A percentile compares a stretch with the other conserved stretches of the same genome.
Conservation (phyloP, 30 jellyfish, hydroid and myxozoan species). For the Hydractinia echinata region DNA sequence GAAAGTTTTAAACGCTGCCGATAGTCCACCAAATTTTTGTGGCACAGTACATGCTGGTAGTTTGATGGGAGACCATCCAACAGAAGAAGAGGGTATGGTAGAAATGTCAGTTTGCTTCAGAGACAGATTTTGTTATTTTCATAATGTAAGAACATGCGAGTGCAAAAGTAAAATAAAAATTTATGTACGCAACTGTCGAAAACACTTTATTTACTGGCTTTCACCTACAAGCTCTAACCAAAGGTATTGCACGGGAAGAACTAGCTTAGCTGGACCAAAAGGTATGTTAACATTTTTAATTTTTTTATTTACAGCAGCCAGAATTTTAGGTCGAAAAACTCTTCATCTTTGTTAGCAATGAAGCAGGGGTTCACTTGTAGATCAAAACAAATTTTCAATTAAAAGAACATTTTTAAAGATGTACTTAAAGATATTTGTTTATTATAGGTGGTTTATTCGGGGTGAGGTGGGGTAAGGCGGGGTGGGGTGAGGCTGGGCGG, state of each 20-base stretch:
- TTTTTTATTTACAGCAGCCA: too few relatives aligned
- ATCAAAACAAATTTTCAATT: too few relatives aligned
- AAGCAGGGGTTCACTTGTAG: too few relatives aligned
- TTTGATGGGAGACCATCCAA: slow-evolving; percentile 46
- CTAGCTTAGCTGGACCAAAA: slow-evolving; percentile 19
- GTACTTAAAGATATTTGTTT: too few relatives aligned
- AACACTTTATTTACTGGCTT: slow-evolving; percentile 42
- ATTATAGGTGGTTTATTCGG: too few relatives aligned
- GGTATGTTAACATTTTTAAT: neutral
- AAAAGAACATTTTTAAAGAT: too few relatives aligned
- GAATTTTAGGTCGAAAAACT: too few relatives aligned
- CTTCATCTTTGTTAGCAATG: too few relatives aligned
- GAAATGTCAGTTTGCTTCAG: slow-evolving; percentile 65
- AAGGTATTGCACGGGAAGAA: slow-evolving; percentile 41
- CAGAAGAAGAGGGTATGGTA: slow-evolving; percentile 54
- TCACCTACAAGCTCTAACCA: slow-evolving; percentile 10
- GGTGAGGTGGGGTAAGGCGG: too few relatives aligned
- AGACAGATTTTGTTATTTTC: slow-evolving; percentile 30
- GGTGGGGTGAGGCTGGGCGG: too few relatives aligned
- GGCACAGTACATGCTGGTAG: slow-evolving; percentile 55
- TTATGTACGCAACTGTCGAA: slow-evolving; percentile 50
- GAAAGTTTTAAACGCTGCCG: slow-evolving; percentile 11
- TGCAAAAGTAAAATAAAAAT: slow-evolving; percentile 22
- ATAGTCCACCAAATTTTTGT: slow-evolving; percentile 45
- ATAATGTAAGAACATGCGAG: slow-evolving; percentile 9